Conservation (phyloP, 2,113 vertebrate genomes). For the Heliornis fulica region DNA sequence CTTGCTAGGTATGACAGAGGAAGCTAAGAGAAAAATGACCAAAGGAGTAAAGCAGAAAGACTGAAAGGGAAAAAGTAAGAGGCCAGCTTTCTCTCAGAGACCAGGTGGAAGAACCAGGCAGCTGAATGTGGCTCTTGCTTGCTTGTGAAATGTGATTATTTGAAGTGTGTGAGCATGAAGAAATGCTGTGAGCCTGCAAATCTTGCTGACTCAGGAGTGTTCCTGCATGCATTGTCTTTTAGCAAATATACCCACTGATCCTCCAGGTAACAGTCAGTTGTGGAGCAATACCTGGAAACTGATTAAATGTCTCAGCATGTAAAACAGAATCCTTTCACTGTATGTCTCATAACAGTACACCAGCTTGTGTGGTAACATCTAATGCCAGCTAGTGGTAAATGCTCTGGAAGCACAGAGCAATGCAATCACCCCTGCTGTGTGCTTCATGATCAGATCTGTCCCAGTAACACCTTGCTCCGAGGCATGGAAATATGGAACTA, state of each 20-base stretch:
- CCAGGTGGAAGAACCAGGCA: neutral
- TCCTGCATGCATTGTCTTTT: neutral
- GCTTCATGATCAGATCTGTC: neutral
- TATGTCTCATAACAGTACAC: neutral
- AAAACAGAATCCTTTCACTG: neutral
- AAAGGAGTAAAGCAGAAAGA: neutral
- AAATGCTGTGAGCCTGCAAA: neutral
- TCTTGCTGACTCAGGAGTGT: neutral
- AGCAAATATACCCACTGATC: neutral
- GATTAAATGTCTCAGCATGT: neutral
- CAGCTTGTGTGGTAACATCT: neutral
- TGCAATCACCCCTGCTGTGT: accelerated
- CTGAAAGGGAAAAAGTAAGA: neutral
- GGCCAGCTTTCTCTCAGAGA: neutral
- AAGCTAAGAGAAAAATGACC: neutral
- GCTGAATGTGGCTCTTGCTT: neutral
- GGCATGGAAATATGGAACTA: neutral
- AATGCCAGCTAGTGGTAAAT: neutral
- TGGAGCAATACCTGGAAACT: neutral
- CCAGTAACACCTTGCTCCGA: neutral
- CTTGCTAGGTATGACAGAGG: neutral
- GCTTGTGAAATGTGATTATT: neutral
- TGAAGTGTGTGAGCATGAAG: neutral
- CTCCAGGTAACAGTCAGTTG: neutral
- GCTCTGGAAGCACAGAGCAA: neutral